Evolutionary conservation across 2,797 vertebrate species (phyloP), one percentile per base, ranked within the genome.

Genomic region (Gastrophryne carolinensis): DNA sequence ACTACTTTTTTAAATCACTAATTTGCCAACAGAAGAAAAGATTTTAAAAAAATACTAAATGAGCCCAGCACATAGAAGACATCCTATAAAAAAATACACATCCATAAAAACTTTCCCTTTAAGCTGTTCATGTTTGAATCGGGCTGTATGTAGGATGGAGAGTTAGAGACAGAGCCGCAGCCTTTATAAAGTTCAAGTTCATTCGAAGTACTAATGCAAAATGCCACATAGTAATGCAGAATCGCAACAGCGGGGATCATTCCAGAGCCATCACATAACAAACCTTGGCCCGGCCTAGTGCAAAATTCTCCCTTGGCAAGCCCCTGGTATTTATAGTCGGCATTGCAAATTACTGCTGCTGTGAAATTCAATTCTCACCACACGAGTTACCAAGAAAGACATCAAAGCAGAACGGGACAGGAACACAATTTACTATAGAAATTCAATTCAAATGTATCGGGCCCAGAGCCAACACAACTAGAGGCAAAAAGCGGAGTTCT

Each of bases 341-440:
- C 64, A 53, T 21, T 34, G 21, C n/a, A 32, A 67, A 35, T 19
- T 67, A 34, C 47, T 15, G 19, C 64, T 67, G 64, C 49, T 67
- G 64, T 67, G 64, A 67, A 67, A 67, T 53, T 49, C 30, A 67
- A 67, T 67, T 67, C 47, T 67, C 49, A 35, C 64, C 50, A 50
- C 34, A 67, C 64, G 64, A 67, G 49, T 53, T 53, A 27, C 64
- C 35, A 32, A 67, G 47, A 67, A 67, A 67, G 49, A 67, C 64
- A 67, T 67, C 29, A 67, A 67, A 67, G 64, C 53, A 23, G 64
- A 67, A 67, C 49, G 52, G 62, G 47, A 67, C 64, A 67, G 52
- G 29, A 47, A 53, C 37, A 67, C 53, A 23, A 67, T 67, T 67
- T 67, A 67, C 64, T 53, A 67, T 54, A 67, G 64, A 67, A 67